phyloP scores from a whole-genome alignment of 2,113 vertebrate genomes.

The Sturnira hondurensis region DNA sequence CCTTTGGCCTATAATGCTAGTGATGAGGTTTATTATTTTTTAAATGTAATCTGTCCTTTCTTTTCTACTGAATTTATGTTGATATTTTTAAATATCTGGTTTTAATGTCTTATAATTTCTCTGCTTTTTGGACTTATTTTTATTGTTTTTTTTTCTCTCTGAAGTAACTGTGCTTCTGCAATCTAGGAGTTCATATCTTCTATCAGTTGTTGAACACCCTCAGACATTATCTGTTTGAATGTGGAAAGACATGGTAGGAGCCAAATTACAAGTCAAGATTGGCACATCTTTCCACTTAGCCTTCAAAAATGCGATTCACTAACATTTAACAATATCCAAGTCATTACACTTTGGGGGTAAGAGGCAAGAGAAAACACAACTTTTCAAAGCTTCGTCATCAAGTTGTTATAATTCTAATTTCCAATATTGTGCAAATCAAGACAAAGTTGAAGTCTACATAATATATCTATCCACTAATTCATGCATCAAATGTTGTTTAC shows the following conservation, averaged over 20 bases:
- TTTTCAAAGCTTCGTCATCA: neutral
- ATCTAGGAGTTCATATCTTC: neutral
- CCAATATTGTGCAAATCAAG: neutral
- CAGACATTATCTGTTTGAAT: neutral
- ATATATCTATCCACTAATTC: neutral
- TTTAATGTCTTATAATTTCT: slow-evolving; percentile 8
- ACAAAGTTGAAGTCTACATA: neutral
- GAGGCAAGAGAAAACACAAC: neutral
- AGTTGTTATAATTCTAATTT: neutral
- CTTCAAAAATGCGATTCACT: neutral
- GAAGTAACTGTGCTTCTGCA: neutral
- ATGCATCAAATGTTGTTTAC: neutral
- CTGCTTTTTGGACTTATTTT: neutral
- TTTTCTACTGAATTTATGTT: neutral
- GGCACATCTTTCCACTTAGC: neutral
- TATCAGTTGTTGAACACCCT: neutral
- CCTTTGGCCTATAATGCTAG: neutral
- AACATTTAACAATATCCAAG: neutral
- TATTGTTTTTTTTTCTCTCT: slow-evolving; percentile 12
- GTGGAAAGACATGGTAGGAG: neutral
- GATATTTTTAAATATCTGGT: neutral
- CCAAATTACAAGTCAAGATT: neutral
- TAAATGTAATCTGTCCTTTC: neutral
- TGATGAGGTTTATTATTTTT: neutral
- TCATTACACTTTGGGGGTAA: neutral